Conservation (phyloP, 2,113 vertebrate genomes). For the Mesembrinibis cayennensis region DNA sequence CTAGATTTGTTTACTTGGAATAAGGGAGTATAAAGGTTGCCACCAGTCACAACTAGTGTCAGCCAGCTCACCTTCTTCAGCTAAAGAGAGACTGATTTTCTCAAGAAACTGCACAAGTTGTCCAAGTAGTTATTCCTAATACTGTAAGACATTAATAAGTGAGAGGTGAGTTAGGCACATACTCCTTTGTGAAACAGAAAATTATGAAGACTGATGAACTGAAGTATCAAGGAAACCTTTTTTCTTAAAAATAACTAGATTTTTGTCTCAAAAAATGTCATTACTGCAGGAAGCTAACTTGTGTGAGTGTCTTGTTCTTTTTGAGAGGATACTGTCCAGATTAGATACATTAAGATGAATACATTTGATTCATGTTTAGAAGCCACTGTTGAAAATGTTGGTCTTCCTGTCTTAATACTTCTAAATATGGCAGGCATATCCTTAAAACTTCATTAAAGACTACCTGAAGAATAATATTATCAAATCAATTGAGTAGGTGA, state of each 20-base stretch:
- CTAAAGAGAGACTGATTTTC: background rate
- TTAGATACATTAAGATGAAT: background rate
- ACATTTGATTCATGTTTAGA: background rate
- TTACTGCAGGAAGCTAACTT: background rate
- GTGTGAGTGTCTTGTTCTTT: background rate
- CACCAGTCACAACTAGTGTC: rapidly evolving
- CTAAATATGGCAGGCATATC: background rate
- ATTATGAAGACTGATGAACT: background rate
- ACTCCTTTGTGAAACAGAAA: background rate
- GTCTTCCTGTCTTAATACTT: background rate
- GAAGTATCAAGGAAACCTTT: background rate
- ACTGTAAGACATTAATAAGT: background rate
- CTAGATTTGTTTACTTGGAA: background rate
- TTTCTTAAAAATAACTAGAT: background rate
- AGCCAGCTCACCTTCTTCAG: background rate
- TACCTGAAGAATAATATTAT: background rate
- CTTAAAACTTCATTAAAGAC: background rate
- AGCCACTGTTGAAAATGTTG: background rate
- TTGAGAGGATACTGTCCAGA: background rate
- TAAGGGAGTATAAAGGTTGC: background rate
- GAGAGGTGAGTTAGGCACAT: background rate
- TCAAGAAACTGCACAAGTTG: background rate
- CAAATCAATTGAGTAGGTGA: background rate
- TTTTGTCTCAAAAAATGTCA: background rate
- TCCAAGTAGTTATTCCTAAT: background rate